These are phyloP conservation scores for Psittacula echo DNA, from an alignment of 2,797 vertebrate species.

Conservation along the genomic window DNA sequence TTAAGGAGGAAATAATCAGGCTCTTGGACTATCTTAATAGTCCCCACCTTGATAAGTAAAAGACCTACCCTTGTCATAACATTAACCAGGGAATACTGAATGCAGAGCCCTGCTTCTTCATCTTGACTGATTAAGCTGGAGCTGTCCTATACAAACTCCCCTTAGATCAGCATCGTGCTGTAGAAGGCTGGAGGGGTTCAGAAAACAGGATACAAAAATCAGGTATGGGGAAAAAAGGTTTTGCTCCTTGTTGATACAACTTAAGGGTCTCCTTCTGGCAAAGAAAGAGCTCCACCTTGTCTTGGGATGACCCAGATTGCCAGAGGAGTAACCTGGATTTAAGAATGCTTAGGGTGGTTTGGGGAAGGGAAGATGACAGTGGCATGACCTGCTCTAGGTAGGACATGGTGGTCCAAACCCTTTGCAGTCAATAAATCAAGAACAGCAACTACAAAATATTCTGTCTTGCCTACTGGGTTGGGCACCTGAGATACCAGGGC, in stretches of 20 bases:
- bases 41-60: not conserved
- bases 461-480: not conserved
- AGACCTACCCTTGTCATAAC: not conserved
- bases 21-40: not conserved
- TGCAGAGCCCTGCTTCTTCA: not conserved
- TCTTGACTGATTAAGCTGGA: not conserved
- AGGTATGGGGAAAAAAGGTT: not conserved
- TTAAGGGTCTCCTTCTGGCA: not conserved
- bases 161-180: not conserved
- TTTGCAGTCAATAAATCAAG: not conserved
- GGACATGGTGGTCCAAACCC: not conserved
- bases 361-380: not conserved
- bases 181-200: not conserved
- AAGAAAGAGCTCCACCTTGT: not conserved
- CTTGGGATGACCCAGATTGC: not conserved
- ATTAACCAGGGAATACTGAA: not conserved
- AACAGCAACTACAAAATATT: not conserved
- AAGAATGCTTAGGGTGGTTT: not conserved
- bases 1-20: not conserved
- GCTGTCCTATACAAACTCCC: not conserved
- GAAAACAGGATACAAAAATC: not conserved
- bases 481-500: not conserved
- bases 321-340: not conserved
- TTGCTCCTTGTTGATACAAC: not conserved
- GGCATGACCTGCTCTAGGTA: not conserved